Evolutionary conservation across 2,113 vertebrate species (phyloP).

Genomic region (Rhynchomys soricoides): DNA sequence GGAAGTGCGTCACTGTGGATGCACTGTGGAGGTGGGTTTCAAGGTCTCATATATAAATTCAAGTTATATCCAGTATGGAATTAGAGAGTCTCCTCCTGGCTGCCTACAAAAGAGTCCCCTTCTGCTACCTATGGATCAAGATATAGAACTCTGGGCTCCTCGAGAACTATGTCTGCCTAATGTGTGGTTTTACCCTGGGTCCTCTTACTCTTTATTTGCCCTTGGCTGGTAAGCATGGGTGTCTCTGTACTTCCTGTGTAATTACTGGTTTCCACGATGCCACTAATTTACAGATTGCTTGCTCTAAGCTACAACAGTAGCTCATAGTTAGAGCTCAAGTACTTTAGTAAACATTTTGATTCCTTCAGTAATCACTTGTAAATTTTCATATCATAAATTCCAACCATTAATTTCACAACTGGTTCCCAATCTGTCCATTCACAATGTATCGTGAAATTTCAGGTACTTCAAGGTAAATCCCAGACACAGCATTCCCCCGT

Average conservation of each 20-base stretch:
- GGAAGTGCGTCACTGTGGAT: no score
- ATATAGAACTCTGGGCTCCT: no score
- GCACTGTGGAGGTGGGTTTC: no score
- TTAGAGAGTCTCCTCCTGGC: no score
- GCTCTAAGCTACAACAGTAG: not conserved
- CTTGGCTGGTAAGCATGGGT: not conserved
- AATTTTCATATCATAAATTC: not conserved
- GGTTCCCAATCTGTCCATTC: not conserved
- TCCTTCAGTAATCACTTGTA: not conserved
- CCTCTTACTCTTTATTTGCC: not conserved
- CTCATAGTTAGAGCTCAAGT: not conserved
- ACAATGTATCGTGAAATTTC: not conserved
- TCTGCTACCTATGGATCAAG: no score
- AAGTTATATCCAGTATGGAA: no score
- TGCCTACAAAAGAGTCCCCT: no score
- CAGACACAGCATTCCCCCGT: conserved; percentile 17
- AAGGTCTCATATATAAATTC: no score
- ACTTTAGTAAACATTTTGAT: not conserved
- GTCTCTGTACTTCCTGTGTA: not conserved
- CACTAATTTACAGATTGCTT: not conserved
- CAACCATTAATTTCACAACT: conserved; percentile 14
- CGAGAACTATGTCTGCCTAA: no score
- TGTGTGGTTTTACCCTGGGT: no score
- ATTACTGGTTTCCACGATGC: not conserved
- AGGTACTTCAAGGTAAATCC: not conserved